Conservation (phyloP, 2,888 invertebrate genomes). For the Ferdinandea cuprea region DNA sequence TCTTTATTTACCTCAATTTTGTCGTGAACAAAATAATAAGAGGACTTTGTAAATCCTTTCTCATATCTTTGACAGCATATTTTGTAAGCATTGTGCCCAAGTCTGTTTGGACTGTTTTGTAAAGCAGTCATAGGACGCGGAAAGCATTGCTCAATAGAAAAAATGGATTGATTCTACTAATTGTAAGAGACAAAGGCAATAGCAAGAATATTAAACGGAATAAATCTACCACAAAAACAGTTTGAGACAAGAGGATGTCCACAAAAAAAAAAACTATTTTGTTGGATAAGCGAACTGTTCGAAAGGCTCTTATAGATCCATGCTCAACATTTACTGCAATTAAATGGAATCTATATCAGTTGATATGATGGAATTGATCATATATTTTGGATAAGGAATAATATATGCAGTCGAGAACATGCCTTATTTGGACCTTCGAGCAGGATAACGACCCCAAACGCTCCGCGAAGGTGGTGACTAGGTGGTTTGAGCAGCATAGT, state of each 20-base stretch:
- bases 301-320: background rate
- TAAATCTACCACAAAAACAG: background rate
- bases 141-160: no score
- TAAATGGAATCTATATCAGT: background rate
- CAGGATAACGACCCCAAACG: background rate
- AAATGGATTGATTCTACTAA: no score
- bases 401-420: background rate
- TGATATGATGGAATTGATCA: background rate
- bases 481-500: background rate
- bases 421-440: background rate
- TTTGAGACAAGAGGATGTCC: no score
- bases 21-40: no score
- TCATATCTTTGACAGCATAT: no score
- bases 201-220: background rate
- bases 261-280: background rate
- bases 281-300: background rate
- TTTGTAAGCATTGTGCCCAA: no score
- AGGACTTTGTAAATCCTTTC: no score
- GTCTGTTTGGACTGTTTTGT: no score
- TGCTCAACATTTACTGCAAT: background rate
- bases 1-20: no score
- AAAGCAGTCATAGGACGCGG: no score
- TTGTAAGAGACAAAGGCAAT: no score
- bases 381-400: background rate
- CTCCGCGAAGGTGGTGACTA: background rate